These are phyloP conservation scores for Gnathonemus longibarbis DNA, from an alignment of 2,113 vertebrate species.

Conservation along the genomic window DNA sequence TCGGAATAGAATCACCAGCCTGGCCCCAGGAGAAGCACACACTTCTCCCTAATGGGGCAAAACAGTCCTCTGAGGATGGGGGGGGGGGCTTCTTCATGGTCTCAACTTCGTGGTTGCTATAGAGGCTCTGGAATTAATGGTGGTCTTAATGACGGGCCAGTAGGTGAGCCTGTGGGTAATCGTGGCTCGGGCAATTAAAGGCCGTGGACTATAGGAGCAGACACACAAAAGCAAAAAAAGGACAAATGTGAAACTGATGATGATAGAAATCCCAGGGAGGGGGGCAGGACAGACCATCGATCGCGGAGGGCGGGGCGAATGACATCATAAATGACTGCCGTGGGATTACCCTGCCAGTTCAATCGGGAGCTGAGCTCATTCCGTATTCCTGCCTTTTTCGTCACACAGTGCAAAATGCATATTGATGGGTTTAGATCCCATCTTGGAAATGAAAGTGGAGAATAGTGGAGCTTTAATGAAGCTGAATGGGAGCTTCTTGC, in stretches of 20 bases:
- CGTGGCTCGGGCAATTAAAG: constrained; percentile 25
- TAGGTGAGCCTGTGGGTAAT: constrained; percentile 18
- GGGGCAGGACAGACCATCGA: not conserved
- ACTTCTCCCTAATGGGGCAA: constrained; percentile 40
- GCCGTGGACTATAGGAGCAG: not conserved
- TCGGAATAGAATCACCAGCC: constrained; percentile 35
- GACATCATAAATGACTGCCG: not conserved
- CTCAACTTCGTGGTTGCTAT: not conserved
- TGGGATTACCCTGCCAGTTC: not conserved
- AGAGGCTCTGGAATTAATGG: constrained; percentile 33
- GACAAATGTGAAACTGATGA: not conserved
- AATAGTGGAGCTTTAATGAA: not conserved
- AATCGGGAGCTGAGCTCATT: not conserved
- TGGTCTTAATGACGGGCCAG: constrained; percentile 46
- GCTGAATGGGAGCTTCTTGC: not conserved
- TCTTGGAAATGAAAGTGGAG: not conserved
- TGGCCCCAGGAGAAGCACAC: constrained; percentile 33
- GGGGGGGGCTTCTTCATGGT: constrained; percentile 20
- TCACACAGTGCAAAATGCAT: not conserved
- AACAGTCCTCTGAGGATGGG: constrained; percentile 24
- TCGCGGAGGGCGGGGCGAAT: not conserved
- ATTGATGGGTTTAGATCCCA: not conserved
- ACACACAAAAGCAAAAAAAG: not conserved
- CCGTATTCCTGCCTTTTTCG: not conserved
- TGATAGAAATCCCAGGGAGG: not conserved